Percentiles rank a stretch among this genome's conserved stretches.
These are phyloP conservation scores for Acanthoscelides obtectus DNA, from an alignment of 2,888 invertebrate genomes.

Conservation along the genomic window DNA sequence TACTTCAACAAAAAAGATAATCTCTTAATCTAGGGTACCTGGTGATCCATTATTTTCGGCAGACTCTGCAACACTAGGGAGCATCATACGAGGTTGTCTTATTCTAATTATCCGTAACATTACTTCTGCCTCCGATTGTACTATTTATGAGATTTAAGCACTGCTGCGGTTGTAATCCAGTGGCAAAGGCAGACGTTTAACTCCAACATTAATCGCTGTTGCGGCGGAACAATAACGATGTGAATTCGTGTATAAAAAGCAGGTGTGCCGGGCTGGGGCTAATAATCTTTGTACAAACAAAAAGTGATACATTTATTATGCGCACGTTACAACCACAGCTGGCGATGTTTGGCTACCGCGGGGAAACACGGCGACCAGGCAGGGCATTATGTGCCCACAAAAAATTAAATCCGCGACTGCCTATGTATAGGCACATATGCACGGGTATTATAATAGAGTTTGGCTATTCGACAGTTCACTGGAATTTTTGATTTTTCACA, in stretches of 20 bases:
- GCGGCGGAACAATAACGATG: background rate
- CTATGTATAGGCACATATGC: background rate
- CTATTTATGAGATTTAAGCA: background rate
- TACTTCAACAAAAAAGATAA: too few species aligned
- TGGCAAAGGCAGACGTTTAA: background rate
- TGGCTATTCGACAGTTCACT: background rate
- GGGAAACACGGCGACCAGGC: background rate
- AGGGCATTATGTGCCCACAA: background rate
- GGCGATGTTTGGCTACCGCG: background rate
- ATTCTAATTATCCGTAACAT: too few species aligned
- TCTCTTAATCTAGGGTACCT: too few species aligned
- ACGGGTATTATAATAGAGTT: background rate
- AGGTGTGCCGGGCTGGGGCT: background rate
- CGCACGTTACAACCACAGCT: background rate
- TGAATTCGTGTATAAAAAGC: background rate
- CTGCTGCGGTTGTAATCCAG: background rate
- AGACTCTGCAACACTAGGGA: too few species aligned
- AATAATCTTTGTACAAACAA: background rate
- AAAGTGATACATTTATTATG: background rate
- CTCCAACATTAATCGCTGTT: background rate
- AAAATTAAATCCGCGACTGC: background rate
- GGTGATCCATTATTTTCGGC: too few species aligned
- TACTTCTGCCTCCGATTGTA: too few species aligned
- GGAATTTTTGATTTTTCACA: background rate
- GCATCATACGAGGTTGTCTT: too few species aligned